Evolutionary conservation across 2,888 invertebrate species (phyloP), one percentile per base, ranked within the genome.

Genomic region (Dromius quadrimaculatus): DNA sequence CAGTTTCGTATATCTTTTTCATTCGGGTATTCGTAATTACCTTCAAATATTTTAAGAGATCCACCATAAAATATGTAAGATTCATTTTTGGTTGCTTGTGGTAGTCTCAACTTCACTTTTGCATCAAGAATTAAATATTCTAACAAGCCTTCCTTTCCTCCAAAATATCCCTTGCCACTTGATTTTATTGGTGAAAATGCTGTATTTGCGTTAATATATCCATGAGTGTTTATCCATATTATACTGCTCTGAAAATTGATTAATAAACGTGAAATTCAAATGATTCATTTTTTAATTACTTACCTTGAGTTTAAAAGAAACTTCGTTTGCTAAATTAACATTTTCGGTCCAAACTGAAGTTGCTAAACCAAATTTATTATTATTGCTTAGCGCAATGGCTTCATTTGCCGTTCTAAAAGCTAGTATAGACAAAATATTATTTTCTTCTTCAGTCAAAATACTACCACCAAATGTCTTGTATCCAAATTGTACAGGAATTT

Each of bases 291-390:
- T 5, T 8, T 57, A 28, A 28, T 57, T n/a, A 34, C 34, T 36
- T 74, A 83, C 83, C 76, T 85, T 81, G 13, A 88, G 75, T 75
- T 82, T 81, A 45, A 81, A 76, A 1, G 84, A 82, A 4, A 87
- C 83, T 79, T 88, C 87, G 75, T 87, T 79, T 1, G 84, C 84
- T 17, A 87, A 76, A 32, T 84, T 81, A 38, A 84, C 76, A 75
- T 84, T 86, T 80, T 87, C 87, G 1, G 86, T 84, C 86, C 87
- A 88, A 20, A 88, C 81, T 71, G 86, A 85, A 1, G 84, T 84
- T 8, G 81, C 85, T 5, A 85, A 78, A 2, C 85, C 85, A 76
- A 83, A 84, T 38, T 81, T 80, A 9, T 81, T 80, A 77, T 85
- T 86, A 78, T 87, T 87, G 19, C 85, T 84, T 47, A 88, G 78